Conservation (phyloP, 2,113 vertebrate species). For the Talpa occidentalis region DNA sequence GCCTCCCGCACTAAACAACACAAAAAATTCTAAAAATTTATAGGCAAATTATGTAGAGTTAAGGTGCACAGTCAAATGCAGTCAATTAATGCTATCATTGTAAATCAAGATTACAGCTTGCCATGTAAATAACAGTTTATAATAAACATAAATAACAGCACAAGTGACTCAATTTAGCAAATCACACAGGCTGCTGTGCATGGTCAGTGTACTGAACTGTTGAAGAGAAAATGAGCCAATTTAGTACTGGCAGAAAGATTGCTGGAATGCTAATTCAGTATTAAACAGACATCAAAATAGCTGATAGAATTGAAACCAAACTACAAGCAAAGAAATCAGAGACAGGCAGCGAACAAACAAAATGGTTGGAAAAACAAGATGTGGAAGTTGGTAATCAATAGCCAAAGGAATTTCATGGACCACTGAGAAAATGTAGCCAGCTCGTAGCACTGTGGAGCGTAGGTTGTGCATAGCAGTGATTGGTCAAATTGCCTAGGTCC, state of each 20-base stretch:
- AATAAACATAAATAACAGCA: slow-evolving; percentile 77
- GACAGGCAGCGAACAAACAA: slow-evolving; percentile 31
- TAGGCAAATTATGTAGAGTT: slow-evolving; percentile 72
- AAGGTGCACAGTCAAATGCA: slow-evolving; percentile 70
- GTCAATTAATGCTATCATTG: slow-evolving; percentile 79
- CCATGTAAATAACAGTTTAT: slow-evolving; percentile 76
- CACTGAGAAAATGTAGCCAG: background rate
- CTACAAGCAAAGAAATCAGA: slow-evolving; percentile 11
- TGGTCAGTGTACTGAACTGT: slow-evolving; percentile 57
- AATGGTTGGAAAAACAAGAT: background rate
- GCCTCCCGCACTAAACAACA: slow-evolving; percentile 61
- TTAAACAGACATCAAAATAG: slow-evolving; percentile 58
- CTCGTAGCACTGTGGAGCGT: too few relatives aligned
- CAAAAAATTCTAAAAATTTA: slow-evolving; percentile 75
- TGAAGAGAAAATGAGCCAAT: slow-evolving; percentile 75
- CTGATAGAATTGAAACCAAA: slow-evolving; percentile 43
- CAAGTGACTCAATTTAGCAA: slow-evolving; percentile 74
- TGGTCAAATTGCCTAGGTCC: background rate
- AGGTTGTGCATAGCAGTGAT: background rate
- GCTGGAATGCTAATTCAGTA: slow-evolving; percentile 49
- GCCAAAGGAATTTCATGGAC: background rate
- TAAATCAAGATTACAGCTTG: slow-evolving; percentile 79
- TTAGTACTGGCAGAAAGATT: slow-evolving; percentile 56
- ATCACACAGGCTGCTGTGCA: slow-evolving; percentile 60
- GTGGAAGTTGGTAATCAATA: slow-evolving; percentile 14